Evolutionary conservation across 2,113 vertebrate genomes (phyloP), one percentile per base, ranked within the genome.

Genomic region (Charadrius vociferus): DNA sequence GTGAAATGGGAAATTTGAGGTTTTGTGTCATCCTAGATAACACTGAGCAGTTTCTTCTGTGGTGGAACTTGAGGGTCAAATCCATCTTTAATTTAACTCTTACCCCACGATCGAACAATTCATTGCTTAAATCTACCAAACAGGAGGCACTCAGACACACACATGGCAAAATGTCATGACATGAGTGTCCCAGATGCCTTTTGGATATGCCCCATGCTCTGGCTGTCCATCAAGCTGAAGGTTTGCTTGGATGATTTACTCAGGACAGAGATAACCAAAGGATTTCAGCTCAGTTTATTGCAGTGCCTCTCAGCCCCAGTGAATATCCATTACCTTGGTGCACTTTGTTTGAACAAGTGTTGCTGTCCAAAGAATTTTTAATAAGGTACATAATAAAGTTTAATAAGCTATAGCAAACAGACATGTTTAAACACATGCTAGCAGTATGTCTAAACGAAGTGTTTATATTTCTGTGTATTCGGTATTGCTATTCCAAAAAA

Each of bases 311-410:
- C 43, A 82, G 45, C 14, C 23, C 27, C 49, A 56, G 32, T 27
- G 52, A 85, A 49, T 45, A 67, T 27, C 91, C 70, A 65, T 4
- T 82, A 72, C 34, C 36, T 49, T 45, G 34, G 56, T 88, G 65
- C 47, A 78, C 77, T 90, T 74, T 86, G 58, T 93, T 93, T 92
- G 86, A 84, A 81, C 72, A 93, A 92, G 80, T 43, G 56, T 43
- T 83, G 50, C 75, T 74, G 55, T 81, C 85, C 50, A 86, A 88
- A 86, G 72, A 75, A 81, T 81, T 81, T 94, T 92, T 95, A 95
- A 88, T 95, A 86, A 93, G 68, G 41, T 88, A 39, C 41, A 22
- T 84, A 93, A 86, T 91, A 73, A 95, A 92, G 68, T 94, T 93
- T 92, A 84, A 88, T 81, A 83, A 85, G 53, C 14, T 91, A 59